Conservation (phyloP, 2,113 vertebrate genomes). For the Indicator maculatus region DNA sequence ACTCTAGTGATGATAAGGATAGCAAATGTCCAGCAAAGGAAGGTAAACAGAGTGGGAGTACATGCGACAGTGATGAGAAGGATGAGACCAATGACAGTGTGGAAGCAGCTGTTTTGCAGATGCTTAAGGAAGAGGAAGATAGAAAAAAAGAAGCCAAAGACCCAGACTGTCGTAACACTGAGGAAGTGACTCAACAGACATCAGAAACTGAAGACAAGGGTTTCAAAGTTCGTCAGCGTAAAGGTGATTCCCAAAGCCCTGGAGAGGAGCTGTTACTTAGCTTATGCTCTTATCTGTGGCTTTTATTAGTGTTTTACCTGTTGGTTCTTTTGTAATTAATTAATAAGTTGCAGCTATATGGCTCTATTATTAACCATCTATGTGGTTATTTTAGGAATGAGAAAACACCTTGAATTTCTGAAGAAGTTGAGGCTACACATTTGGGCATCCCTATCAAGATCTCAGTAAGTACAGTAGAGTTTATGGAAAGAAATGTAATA, state of each 20-base stretch:
- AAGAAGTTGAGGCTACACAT: not conserved
- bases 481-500: not conserved
- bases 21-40: not conserved
- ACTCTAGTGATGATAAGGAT: not conserved
- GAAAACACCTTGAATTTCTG: not conserved
- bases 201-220: not conserved
- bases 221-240: not conserved
- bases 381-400: slow-evolving; percentile 26
- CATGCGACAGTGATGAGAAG: not conserved
- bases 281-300: not conserved
- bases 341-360: not conserved
- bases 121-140: not conserved
- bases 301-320: not conserved
- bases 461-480: slow-evolving; percentile 27
- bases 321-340: not conserved
- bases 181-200: not conserved
- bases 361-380: not conserved
- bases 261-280: not conserved
- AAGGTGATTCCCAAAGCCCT: not conserved
- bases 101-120: not conserved
- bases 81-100: not conserved
- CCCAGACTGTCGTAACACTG: not conserved
- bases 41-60: not conserved
- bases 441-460: not conserved
- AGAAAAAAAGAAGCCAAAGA: not conserved